Conservation (phyloP, 2,113 vertebrate species). For the Scomber colias region DNA sequence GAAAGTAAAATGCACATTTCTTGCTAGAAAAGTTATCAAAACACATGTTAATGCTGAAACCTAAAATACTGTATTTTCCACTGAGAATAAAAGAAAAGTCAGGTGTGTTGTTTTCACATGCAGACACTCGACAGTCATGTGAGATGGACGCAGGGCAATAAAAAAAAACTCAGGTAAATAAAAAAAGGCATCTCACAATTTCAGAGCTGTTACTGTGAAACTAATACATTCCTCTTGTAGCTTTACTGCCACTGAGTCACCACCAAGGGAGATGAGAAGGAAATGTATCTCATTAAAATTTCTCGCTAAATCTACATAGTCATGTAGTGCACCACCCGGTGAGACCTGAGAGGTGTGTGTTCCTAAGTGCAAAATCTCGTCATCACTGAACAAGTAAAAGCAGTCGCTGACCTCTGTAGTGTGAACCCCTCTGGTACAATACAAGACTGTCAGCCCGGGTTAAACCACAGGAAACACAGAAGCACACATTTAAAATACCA, state of each 20-base stretch:
- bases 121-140: no score
- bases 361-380: constrained; percentile 69
- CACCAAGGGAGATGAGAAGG: constrained; percentile 20
- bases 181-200: no score
- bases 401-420: constrained; percentile 58
- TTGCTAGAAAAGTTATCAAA: no score
- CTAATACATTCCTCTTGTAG: neutral
- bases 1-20: no score
- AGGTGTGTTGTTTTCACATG: no score
- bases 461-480: constrained; percentile 39
- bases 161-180: no score
- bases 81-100: no score
- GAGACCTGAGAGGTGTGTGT: constrained; percentile 45
- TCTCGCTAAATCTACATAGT: constrained; percentile 48
- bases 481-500: constrained; percentile 8
- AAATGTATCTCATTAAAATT: constrained; percentile 57
- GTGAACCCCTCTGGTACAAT: constrained; percentile 46
- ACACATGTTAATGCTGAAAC: no score
- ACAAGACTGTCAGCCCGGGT: constrained; percentile 50
- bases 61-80: no score
- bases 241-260: constrained; percentile 35
- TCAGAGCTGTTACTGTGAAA: no score
- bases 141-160: no score
- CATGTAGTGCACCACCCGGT: constrained; percentile 35
- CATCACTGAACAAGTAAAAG: constrained; percentile 46